phyloP scores from a whole-genome alignment of 2,888 invertebrate species.

The Drosophila flavopinicola region DNA sequence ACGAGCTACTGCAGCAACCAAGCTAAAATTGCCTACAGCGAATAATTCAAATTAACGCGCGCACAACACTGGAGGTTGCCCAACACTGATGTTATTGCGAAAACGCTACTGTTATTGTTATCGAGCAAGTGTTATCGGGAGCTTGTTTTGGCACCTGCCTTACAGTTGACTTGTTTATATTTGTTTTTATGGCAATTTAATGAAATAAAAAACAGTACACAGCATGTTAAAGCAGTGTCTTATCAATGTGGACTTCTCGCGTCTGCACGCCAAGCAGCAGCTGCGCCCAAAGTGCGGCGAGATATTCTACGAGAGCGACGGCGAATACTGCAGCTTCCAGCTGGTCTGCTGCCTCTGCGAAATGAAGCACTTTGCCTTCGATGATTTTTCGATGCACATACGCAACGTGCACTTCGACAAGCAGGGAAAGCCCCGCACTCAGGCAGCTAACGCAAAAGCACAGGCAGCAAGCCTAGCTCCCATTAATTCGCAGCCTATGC shows the following conservation, averaged over 20 bases:
- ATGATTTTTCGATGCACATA: slow-evolving; percentile 66
- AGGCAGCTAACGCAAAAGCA: slow-evolving; percentile 3
- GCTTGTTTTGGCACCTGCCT: no score
- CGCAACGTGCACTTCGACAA: slow-evolving; percentile 62
- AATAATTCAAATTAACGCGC: slow-evolving; percentile 32
- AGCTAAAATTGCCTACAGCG: neutral
- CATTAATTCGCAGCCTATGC: neutral
- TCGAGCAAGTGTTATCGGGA: no score
- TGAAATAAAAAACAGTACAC: neutral
- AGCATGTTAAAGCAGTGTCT: slow-evolving; percentile 70
- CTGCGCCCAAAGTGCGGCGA: slow-evolving; percentile 70
- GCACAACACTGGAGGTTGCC: neutral
- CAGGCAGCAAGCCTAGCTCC: no score
- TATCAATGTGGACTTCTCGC: slow-evolving; percentile 55
- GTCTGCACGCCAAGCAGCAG: slow-evolving; percentile 53
- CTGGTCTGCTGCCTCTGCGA: slow-evolving; percentile 61
- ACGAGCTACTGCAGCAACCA: slow-evolving; percentile 34
- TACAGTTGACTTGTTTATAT: no score
- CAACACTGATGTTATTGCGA: slow-evolving; percentile 33
- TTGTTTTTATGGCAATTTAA: no score
- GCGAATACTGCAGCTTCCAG: slow-evolving; percentile 55
- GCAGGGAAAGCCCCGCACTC: slow-evolving; percentile 39
- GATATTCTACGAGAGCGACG: slow-evolving; percentile 61
- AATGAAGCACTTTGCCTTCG: slow-evolving; percentile 70
- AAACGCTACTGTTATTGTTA: slow-evolving; percentile 6